Conservation (phyloP, 2,113 vertebrate genomes). For the Macrotus californicus region DNA sequence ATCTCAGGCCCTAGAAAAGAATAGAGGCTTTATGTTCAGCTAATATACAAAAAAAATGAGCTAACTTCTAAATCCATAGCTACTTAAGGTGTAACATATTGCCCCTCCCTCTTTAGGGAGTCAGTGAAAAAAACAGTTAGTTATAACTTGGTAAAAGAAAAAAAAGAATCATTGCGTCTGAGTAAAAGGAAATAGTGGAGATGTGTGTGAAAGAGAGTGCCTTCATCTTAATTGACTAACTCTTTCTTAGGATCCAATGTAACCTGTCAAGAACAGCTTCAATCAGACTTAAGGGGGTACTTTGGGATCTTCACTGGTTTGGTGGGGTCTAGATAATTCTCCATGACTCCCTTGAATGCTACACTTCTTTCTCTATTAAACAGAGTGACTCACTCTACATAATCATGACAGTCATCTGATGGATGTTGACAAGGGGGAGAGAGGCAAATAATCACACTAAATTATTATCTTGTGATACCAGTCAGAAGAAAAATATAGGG, state of each 20-base stretch:
- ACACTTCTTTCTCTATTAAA: not conserved
- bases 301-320: not conserved
- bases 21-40: not conserved
- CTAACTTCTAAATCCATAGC: not conserved
- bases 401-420: not conserved
- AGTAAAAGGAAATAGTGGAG: not conserved
- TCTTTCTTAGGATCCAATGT: not conserved
- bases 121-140: not conserved
- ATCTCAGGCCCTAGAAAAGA: not conserved
- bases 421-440: not conserved
- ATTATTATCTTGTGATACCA: not conserved
- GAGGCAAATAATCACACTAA: not conserved
- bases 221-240: not conserved
- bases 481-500: not conserved
- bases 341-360: not conserved
- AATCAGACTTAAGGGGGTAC: not conserved
- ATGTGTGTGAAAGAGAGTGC: not conserved
- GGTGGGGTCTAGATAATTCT: not conserved
- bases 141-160: not conserved
- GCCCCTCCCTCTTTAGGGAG: not conserved
- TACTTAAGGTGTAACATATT: not conserved
- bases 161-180: not conserved
- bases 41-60: not conserved
- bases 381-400: not conserved
- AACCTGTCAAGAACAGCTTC: not conserved